phyloP scores from a whole-genome alignment of 1,140 invertebrate genomes.

The Drosophila subobscura region DNA sequence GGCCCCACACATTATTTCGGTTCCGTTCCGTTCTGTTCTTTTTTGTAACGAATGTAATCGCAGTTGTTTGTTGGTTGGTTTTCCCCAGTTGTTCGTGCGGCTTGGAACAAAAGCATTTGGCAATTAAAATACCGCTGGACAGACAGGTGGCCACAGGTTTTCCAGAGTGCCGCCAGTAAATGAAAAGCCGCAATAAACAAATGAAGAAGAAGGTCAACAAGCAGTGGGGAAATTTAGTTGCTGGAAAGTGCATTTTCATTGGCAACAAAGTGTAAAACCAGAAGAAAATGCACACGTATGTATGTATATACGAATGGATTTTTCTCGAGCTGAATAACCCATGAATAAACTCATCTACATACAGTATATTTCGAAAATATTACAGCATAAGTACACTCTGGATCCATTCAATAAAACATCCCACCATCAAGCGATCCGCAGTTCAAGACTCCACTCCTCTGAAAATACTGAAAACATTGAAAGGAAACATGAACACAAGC shows the following conservation, averaged over 20 bases:
- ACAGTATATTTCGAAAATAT: no score
- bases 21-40: neutral
- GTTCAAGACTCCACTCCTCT: no score
- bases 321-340: no score
- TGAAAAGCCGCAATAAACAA: conserved; percentile 11
- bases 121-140: conserved; percentile 65
- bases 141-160: conserved; percentile 35
- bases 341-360: no score
- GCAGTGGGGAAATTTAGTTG: neutral
- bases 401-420: no score
- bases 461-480: conserved; percentile 4
- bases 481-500: conserved; percentile 7
- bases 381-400: no score
- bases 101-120: conserved; percentile 57
- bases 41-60: conserved; percentile 39
- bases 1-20: conserved; percentile 30
- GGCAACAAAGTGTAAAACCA: no score
- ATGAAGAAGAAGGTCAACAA: conserved; percentile 36
- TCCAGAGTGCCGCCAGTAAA: conserved; percentile 4
- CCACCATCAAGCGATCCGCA: no score
- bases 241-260: no score
- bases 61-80: conserved; percentile 22
- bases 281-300: no score
- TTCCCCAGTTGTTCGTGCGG: conserved; percentile 26
- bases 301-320: no score